Evolutionary conservation across 2,113 vertebrate genomes (phyloP), one percentile per base, ranked within the genome.

Genomic region (Panurus biarmicus): DNA sequence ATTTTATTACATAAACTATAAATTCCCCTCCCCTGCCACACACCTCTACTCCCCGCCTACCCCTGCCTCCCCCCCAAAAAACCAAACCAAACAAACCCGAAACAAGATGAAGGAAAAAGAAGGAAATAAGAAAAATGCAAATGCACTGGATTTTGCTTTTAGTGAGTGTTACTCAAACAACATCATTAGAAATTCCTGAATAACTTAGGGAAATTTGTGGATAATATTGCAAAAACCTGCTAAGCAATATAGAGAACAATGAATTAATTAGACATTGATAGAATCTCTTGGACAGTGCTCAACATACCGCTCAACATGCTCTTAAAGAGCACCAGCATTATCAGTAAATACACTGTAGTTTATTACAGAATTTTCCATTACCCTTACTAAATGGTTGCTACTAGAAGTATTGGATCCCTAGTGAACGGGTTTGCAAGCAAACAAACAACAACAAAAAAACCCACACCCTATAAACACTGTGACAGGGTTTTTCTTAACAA

Each of bases 401-500:
- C 6, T 7, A 73, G 38, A 83, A 47, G 14, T 38, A 56, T 7
- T 47, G 17, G 38, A 74, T 81, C 15, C 15, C 21, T 51, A 71
- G 22, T 42, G 51, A 91, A 67, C 25, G 45, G 85, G 2, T 9
- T 91, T 87, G 31, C 18, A 89, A 89, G 23, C 2, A 51, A 77
- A 42, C 3, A 79, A 66, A 42, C 40, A 42, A 42, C n/a, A n/a
- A 42, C 40, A 42, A 42, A 42, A 12, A 42, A 42, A 42, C 40
- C 38, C 25, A 7, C 2, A 4, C 2, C 17, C 28, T 8, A 62
- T 61, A 64, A 83, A 2, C 31, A 26, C 9, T 1, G 1, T 20
- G 9, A 5, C 9, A 50, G 42, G 42, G 13, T 15, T 1, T 0
- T 44, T 71, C 57, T 40, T 3, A 57, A 38, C 4, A 79, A 51